Evolutionary conservation across 1,140 invertebrate genomes (phyloP).

Genomic region (Diplogasteroides magnus): DNA sequence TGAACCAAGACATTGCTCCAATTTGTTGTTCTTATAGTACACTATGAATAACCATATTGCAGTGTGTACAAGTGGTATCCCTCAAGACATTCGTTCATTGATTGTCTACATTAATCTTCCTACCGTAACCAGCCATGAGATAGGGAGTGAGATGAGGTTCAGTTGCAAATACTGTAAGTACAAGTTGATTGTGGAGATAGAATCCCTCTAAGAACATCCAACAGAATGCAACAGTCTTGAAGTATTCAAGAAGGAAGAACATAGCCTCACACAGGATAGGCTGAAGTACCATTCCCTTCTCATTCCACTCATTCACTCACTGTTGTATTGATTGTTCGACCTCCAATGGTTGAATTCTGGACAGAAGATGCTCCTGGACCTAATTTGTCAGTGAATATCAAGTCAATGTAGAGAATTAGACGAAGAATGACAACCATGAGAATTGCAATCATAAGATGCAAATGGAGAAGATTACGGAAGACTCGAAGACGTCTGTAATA

Average conservation of each 20-base stretch:
- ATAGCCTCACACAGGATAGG: conserved; percentile 71
- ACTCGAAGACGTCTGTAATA: conserved; percentile 71
- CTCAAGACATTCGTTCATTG: conserved; percentile 18
- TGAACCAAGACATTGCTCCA: conserved; percentile 49
- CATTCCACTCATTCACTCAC: conserved; percentile 60
- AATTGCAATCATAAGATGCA: conserved; percentile 79
- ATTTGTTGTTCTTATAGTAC: conserved; percentile 46
- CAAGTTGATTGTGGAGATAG: conserved; percentile 75
- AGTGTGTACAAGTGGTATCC: conserved; percentile 49
- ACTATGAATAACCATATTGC: conserved; percentile 45
- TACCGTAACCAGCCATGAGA: conserved; percentile 73
- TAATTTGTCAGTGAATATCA: conserved; percentile 61
- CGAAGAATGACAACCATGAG: conserved; percentile 76
- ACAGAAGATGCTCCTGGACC: conserved; percentile 19
- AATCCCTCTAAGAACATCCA: conserved; percentile 90
- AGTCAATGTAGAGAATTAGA: conserved; percentile 77
- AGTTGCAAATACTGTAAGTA: conserved; percentile 75
- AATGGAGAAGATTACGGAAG: conserved; percentile 78
- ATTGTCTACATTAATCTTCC: conserved; percentile 27
- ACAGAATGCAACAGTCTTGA: conserved; percentile 80
- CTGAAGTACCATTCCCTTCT: conserved; percentile 60
- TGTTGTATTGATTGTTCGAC: conserved; percentile 68
- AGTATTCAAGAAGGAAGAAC: conserved; percentile 76
- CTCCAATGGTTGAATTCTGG: conserved; percentile 1
- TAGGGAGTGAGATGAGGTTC: conserved; percentile 69